Evolutionary conservation across 2,888 invertebrate species (phyloP), one percentile per base, ranked within the genome.

Genomic region (Archips crataeganus): DNA sequence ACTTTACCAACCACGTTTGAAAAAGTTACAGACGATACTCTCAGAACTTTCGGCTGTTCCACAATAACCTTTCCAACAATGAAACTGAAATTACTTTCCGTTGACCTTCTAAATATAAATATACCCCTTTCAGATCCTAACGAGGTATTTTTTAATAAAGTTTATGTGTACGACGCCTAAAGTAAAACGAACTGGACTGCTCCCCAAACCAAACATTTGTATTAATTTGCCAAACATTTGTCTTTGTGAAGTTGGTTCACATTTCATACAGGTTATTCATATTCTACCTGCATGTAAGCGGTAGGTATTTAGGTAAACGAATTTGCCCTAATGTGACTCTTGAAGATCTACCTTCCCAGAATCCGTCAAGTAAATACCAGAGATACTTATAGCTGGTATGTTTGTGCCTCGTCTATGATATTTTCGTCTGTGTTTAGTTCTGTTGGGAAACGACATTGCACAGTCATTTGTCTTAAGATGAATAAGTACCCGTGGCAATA

Each of bases 151-250:
- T 54, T 51, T 51, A 15, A 15, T 13, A 54, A 54, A 54, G 54
- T 23, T 49, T 49, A 49, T n/a, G 49, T n/a, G n/a, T n/a, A 49
- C 49, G 49, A 49, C n/a, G 49, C 49, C 49, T n/a, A n/a, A 49
- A 49, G 54, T 23, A 54, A 54, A 23, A 23, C 23, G 15, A 23
- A 8, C 8, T 6, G 8, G n/a, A 23, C 23, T 23, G 23, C 23
- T 0, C 9, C 23, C 2, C 54, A 54, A 54, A 23, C 54, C 54
- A 54, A 54, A 54, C 54, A 54, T 54, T 54, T 54, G 54, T 54
- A 23, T 54, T 54, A 54, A 54, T 54, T 54, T 54, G 54, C 54
- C 54, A 15, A 54, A 54, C 23, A 23, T 54, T 54, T 54, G 54
- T 54, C 54, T 54, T 47, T 54, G 54, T 23, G 23, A 23, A 54